A percentile compares a stretch with the other conserved stretches of the same genome.
Evolutionary conservation across 2,888 invertebrate species (phyloP).

Genomic region (Pristionchus maxplancki): DNA sequence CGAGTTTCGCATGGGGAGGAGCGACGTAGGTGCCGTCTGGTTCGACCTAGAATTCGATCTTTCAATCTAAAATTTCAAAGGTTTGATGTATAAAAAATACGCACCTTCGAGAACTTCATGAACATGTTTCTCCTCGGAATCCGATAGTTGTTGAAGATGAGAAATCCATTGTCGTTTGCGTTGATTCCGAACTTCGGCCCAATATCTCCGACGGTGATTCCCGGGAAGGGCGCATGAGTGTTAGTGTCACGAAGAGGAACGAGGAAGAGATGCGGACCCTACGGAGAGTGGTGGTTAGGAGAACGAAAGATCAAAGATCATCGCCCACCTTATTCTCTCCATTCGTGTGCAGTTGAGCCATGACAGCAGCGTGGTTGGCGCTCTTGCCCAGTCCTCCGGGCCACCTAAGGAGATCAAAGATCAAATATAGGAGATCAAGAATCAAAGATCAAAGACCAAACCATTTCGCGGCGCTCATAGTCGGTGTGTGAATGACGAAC

Average conservation of each 20-base stretch:
- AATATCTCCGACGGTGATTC: conserved; percentile 93
- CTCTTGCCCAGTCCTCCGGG: conserved; percentile 95
- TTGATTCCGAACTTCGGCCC: conserved; percentile 88
- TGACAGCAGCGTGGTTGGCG: conserved; percentile 91
- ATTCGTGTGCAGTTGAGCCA: conserved; percentile 91
- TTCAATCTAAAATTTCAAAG: background rate
- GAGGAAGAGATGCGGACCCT: conserved; percentile 92
- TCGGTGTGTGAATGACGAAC: conserved; percentile 91
- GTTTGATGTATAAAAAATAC: background rate
- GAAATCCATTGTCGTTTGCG: conserved; percentile 92
- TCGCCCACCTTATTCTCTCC: conserved; percentile 83
- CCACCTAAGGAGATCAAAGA: conserved; percentile 81
- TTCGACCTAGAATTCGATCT: conserved; percentile 48
- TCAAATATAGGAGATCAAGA: background rate
- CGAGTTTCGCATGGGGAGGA: conserved; percentile 88
- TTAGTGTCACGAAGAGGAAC: conserved; percentile 90
- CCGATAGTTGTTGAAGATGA: conserved; percentile 89
- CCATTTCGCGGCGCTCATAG: conserved; percentile 93
- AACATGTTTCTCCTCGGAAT: conserved; percentile 93
- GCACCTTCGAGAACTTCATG: conserved; percentile 89
- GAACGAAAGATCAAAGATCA: conserved; percentile 20
- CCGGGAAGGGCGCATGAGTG: conserved; percentile 88
- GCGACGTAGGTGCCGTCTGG: conserved; percentile 90
- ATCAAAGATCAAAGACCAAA: conserved; percentile 31
- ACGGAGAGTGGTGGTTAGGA: background rate